phyloP scores from a whole-genome alignment of 2,113 vertebrate species.

The Desmodus rotundus region DNA sequence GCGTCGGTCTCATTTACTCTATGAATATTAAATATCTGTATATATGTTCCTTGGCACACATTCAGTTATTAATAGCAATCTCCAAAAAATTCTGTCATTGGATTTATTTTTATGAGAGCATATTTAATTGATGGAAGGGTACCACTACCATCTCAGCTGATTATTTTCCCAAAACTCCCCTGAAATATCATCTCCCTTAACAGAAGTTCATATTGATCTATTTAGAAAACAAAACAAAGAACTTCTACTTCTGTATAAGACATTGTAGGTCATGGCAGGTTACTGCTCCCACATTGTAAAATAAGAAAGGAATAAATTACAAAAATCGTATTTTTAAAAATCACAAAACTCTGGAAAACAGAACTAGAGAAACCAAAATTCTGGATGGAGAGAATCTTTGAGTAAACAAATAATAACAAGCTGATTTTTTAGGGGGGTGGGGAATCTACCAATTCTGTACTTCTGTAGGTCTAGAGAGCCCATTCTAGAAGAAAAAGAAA shows the following conservation, averaged over 20 bases:
- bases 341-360: not conserved
- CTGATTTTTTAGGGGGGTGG: not conserved
- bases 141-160: not conserved
- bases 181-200: not conserved
- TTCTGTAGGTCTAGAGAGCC: not conserved
- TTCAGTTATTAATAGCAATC: not conserved
- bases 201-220: not conserved
- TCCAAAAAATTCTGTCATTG: not conserved
- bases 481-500: not conserved
- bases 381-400: not conserved
- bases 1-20: no score
- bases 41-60: not conserved
- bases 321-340: not conserved
- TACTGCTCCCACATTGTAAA: not conserved
- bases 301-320: not conserved
- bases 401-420: not conserved
- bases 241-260: not conserved
- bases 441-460: not conserved
- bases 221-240: not conserved
- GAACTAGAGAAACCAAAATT: not conserved
- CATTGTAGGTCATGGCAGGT: not conserved
- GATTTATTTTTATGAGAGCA: not conserved
- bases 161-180: not conserved
- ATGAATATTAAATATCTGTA: accelerated
- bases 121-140: not conserved